phyloP scores from a whole-genome alignment of 2,888 invertebrate genomes.

The Globia sparganii region DNA sequence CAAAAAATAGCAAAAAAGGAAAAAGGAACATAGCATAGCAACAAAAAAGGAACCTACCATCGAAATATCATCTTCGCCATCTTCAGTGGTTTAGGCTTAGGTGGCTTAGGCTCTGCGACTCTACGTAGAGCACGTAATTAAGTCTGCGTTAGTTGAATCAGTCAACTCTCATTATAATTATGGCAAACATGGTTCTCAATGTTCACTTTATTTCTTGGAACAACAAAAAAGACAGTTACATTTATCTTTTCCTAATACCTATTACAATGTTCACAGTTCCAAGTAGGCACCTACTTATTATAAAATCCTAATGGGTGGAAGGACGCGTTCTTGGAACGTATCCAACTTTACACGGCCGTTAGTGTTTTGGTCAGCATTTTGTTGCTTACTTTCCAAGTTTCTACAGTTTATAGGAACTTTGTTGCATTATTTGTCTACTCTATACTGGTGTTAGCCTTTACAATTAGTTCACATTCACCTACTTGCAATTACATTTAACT shows the following conservation, averaged over 20 bases:
- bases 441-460: slow-evolving; percentile 8
- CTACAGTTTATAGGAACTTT: slow-evolving; percentile 31
- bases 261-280: slow-evolving; percentile 31
- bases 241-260: slow-evolving; percentile 38
- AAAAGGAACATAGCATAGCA: no score
- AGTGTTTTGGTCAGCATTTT: slow-evolving; percentile 53
- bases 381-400: slow-evolving; percentile 48
- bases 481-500: slow-evolving; percentile 42
- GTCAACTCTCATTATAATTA: not conserved
- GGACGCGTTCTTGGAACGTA: slow-evolving; percentile 60
- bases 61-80: not conserved
- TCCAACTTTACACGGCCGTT: slow-evolving; percentile 61
- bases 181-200: slow-evolving; percentile 31
- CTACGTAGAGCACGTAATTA: not conserved
- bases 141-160: slow-evolving; percentile 8
- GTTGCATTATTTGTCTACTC: slow-evolving; percentile 15
- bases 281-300: slow-evolving; percentile 47
- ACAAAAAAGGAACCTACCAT: not conserved
- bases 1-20: no score
- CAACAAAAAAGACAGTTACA: not conserved
- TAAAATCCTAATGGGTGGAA: slow-evolving; percentile 55
- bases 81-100: not conserved
- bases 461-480: slow-evolving; percentile 11
- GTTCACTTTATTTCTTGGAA: slow-evolving; percentile 53
- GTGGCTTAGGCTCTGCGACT: not conserved